These are phyloP conservation scores for Steinernema hermaphroditum DNA, from an alignment of 2,888 invertebrate genomes.

Conservation along the genomic window DNA sequence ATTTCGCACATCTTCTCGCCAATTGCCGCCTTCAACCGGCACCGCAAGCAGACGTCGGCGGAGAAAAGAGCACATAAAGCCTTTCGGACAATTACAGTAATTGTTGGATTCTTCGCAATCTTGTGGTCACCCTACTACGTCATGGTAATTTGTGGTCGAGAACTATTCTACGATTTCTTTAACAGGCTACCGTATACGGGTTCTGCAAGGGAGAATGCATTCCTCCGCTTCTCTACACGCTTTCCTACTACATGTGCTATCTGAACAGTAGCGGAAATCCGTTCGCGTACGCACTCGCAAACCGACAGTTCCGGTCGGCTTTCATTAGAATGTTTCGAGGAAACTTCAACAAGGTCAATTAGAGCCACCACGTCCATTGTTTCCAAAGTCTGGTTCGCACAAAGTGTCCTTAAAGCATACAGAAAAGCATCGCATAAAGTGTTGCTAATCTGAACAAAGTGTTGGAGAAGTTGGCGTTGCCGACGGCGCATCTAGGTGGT, in stretches of 20 bases:
- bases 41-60: conserved; percentile 53
- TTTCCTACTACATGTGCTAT: conserved; percentile 67
- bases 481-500: background rate
- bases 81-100: conserved; percentile 66
- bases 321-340: conserved; percentile 62
- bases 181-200: conserved; percentile 66
- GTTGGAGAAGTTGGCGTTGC: background rate
- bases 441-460: background rate
- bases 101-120: conserved; percentile 66
- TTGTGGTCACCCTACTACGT: conserved; percentile 67
- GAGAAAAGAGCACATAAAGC: conserved; percentile 66
- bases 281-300: conserved; percentile 66
- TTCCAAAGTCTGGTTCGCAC: background rate
- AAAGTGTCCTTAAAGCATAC: conserved; percentile 15
- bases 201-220: conserved; percentile 66
- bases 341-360: conserved; percentile 38
- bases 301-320: conserved; percentile 63
- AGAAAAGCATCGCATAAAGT: no score
- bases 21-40: conserved; percentile 44
- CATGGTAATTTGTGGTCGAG: conserved; percentile 47
- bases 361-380: background rate
- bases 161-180: conserved; percentile 28
- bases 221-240: conserved; percentile 62
- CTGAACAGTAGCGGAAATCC: conserved; percentile 64
- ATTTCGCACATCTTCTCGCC: conserved; percentile 40